A percentile compares a stretch with the other conserved stretches of the same genome.
phyloP scores from a whole-genome alignment of 2,113 vertebrate species.

The Tragelaphus scriptus region DNA sequence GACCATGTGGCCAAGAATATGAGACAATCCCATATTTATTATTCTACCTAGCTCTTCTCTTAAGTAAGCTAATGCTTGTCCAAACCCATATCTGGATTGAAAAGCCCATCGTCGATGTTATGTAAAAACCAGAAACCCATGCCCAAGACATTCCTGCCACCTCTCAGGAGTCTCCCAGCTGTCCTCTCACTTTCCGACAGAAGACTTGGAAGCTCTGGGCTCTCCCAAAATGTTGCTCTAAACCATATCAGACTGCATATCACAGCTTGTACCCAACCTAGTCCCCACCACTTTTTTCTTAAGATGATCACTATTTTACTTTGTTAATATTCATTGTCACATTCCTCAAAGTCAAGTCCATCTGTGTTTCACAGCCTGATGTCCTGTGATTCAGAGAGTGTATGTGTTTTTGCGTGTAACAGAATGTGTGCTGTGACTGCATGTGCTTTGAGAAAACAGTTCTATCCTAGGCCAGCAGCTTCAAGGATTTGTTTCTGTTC shows the following conservation, averaged over 20 bases:
- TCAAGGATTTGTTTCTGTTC: constrained; percentile 78
- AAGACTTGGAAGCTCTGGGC: not conserved
- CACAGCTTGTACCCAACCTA: not conserved
- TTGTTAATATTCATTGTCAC: not conserved
- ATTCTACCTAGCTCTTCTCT: not conserved
- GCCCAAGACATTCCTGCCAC: not conserved
- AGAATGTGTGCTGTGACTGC: not conserved
- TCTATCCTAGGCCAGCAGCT: constrained; percentile 51
- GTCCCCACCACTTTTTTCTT: not conserved
- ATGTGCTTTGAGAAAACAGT: constrained; percentile 62
- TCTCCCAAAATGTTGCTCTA: constrained; percentile 32
- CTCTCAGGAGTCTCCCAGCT: not conserved
- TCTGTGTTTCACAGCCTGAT: not conserved
- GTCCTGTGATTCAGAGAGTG: not conserved
- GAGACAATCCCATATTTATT: not conserved
- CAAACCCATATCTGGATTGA: not conserved
- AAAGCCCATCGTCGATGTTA: not conserved
- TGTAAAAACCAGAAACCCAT: not conserved
- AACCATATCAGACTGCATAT: not conserved
- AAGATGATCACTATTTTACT: not conserved
- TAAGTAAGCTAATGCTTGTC: not conserved
- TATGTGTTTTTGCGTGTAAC: not conserved
- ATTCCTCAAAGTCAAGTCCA: not conserved
- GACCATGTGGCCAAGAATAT: not conserved
- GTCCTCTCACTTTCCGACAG: constrained; percentile 20